Evolutionary conservation across 2,888 invertebrate species (phyloP), one percentile per base, ranked within the genome.

Genomic region (Polydrusus cervinus): DNA sequence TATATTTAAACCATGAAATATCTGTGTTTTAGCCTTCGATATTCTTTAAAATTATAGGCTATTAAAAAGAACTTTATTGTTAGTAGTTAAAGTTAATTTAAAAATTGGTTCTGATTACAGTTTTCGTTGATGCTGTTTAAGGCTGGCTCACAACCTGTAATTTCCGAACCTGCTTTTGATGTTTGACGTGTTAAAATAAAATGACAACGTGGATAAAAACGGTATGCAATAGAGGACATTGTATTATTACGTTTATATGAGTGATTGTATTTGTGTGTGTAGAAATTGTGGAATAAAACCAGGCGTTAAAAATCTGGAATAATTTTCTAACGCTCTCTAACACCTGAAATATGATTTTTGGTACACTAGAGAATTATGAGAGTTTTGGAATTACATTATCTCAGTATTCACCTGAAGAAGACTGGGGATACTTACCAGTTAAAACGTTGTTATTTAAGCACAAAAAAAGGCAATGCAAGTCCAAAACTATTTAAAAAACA

Each of bases 41-140:
- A 61, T 18, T n/a, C 20, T 38, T 66, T n/a, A 13, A 53, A 61
- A 69, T 78, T 75, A 64, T 72, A 79, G 72, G 67, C 66, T 74
- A 79, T 79, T 78, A 79, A 74, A 75, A 76, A 66, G 49, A 71
- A 53, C 51, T 79, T 78, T 80, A 79, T 80, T 78, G 79, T 78
- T 77, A 77, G 79, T 77, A 76, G 80, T 80, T 80, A 79, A 62
- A 77, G 75, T 76, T 81, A 80, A 82, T 81, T 76, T 80, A 80
- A 79, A 81, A 81, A 82, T 82, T 81, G 80, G 70, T 76, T 75
- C 72, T 80, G 80, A 82, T 80, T 80, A 80, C 76, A 75, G 78
- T 75, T 75, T 79, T 74, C 76, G 78, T 71, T 70, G 38, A 61
- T 67, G 72, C 78, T 78, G 79, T 80, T 78, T 76, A 72, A 60